Conservation (phyloP, 2,797 vertebrate genomes). For the Anas flavirostris region DNA sequence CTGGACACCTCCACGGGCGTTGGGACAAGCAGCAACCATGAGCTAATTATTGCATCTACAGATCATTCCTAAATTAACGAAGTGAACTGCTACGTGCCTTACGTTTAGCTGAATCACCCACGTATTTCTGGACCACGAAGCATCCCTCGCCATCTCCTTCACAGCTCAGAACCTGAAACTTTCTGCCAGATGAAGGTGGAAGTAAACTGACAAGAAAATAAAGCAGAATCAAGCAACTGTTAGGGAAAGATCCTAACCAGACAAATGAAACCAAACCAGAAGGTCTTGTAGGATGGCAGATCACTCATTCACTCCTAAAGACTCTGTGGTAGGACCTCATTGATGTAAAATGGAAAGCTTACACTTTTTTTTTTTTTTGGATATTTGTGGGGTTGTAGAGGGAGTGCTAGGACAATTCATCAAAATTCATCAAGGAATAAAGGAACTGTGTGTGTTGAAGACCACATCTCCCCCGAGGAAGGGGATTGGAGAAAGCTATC, state of each 20-base stretch:
- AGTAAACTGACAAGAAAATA: neutral
- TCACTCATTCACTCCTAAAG: too few species aligned
- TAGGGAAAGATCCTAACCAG: neutral
- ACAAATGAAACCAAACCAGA: neutral
- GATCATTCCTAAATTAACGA: neutral
- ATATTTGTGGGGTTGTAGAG: neutral
- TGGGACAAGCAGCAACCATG: neutral
- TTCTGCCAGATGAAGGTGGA: neutral
- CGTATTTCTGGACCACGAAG: neutral
- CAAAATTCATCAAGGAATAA: neutral
- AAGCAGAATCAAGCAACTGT: neutral
- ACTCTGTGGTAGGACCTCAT: rapidly evolving
- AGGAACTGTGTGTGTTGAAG: neutral
- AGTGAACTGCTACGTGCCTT: neutral
- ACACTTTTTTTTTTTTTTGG: rapidly evolving
- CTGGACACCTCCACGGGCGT: neutral
- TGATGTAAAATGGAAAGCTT: neutral
- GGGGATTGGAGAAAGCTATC: neutral
- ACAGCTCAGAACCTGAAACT: neutral
- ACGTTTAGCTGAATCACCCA: neutral
- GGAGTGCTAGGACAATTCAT: neutral
- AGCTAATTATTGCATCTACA: neutral
- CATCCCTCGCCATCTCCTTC: neutral
- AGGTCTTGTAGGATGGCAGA: neutral
- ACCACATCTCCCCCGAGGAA: neutral